A percentile compares a stretch with the other conserved stretches of the same genome.
Conservation (phyloP, 2,888 invertebrate genomes). For the Palloptera scutellata region DNA sequence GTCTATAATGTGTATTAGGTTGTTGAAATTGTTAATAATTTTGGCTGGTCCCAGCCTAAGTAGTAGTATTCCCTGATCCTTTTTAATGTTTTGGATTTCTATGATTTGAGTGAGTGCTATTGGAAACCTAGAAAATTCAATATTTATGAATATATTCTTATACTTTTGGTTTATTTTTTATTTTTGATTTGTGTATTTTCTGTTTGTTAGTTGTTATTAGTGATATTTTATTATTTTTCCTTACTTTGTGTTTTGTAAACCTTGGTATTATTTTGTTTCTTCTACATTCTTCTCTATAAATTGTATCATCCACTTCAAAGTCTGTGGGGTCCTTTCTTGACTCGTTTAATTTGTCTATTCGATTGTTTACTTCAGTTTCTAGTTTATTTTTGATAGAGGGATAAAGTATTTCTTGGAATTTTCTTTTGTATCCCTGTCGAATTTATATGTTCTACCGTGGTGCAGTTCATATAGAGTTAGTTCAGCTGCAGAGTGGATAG, state of each 20-base stretch:
- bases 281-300: constrained; percentile 21
- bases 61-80: background rate
- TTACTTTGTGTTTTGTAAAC: constrained; percentile 21
- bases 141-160: background rate
- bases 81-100: constrained; percentile 7
- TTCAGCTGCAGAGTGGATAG: constrained; percentile 19
- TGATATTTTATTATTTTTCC: constrained; percentile 19
- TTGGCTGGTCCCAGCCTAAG: background rate
- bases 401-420: constrained; percentile 27
- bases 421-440: constrained; percentile 10
- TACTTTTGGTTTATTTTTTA: background rate
- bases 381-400: no score
- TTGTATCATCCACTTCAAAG: constrained; percentile 9
- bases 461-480: constrained; percentile 18
- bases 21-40: constrained; percentile 6
- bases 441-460: constrained; percentile 16
- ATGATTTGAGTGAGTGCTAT: constrained; percentile 2
- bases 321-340: constrained; percentile 10
- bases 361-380: no score
- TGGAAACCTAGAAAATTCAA: background rate
- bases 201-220: constrained; percentile 10
- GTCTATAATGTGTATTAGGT: background rate
- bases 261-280: constrained; percentile 26
- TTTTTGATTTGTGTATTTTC: constrained; percentile 1
- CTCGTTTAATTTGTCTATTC: no score